A percentile compares a stretch with the other conserved stretches of the same genome.
These are phyloP conservation scores for Cirrhinus molitorella DNA, from an alignment of 2,797 vertebrate genomes.

Conservation along the genomic window DNA sequence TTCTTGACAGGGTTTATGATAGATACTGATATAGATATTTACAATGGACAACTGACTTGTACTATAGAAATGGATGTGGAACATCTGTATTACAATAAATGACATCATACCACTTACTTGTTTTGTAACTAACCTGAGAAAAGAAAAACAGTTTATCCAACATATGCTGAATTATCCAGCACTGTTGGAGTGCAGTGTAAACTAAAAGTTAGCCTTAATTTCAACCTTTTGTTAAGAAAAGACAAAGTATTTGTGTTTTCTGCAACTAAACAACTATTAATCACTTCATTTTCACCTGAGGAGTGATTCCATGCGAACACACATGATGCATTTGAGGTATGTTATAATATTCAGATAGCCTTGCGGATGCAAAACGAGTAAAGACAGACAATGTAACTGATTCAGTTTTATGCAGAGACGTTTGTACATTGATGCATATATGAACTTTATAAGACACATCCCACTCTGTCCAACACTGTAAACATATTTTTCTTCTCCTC, in stretches of 20 bases:
- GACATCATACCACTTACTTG: background rate
- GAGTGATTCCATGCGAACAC: constrained; percentile 17
- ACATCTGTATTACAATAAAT: background rate
- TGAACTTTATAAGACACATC: constrained; percentile 10
- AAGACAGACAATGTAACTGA: constrained; percentile 11
- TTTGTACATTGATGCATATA: constrained; percentile 52
- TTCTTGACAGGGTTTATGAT: background rate
- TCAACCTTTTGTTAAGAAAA: background rate
- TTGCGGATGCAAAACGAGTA: constrained; percentile 1
- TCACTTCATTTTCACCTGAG: constrained; percentile 53
- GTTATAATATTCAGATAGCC: constrained; percentile 20
- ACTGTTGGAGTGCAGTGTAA: background rate
- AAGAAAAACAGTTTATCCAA: background rate
- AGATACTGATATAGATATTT: background rate
- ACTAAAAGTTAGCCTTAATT: background rate
- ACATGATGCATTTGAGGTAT: constrained; percentile 50
- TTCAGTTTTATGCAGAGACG: constrained; percentile 34
- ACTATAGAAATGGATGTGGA: background rate
- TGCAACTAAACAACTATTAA: background rate
- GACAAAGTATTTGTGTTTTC: background rate
- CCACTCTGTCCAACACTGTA: constrained; percentile 29
- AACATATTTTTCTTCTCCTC: constrained; percentile 48
- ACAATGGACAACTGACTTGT: background rate
- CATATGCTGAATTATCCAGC: background rate
- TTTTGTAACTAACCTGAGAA: constrained; percentile 17